A percentile compares a stretch with the other conserved stretches of the same genome.
Evolutionary conservation across 2,888 invertebrate genomes (phyloP).

Genomic region (Apotomis capreana): DNA sequence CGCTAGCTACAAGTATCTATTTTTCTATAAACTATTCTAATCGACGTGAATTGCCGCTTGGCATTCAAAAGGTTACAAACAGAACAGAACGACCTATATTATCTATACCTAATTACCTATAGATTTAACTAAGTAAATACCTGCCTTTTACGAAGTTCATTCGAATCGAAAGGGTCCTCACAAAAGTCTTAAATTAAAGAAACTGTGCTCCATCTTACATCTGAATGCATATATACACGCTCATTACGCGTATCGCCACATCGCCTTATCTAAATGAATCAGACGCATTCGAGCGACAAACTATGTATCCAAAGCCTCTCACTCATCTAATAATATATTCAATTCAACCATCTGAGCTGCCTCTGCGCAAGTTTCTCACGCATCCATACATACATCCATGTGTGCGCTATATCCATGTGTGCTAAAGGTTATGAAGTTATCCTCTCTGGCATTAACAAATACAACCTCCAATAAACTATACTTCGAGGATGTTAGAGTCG

Average conservation of each 20-base stretch:
- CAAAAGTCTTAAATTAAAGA: neutral
- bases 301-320: slow-evolving; percentile 50
- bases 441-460: slow-evolving; percentile 52
- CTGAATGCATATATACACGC: slow-evolving; percentile 17
- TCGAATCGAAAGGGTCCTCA: neutral
- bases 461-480: slow-evolving; percentile 46
- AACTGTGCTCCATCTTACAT: neutral
- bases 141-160: no score
- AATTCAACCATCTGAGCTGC: slow-evolving; percentile 51
- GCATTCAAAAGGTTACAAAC: no score
- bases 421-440: slow-evolving; percentile 73
- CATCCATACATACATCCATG: slow-evolving; percentile 47
- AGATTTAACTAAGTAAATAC: no score
- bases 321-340: slow-evolving; percentile 53
- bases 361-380: slow-evolving; percentile 65
- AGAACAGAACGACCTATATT: no score
- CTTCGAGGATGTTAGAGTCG: neutral
- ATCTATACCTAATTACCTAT: no score
- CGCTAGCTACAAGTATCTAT: no score
- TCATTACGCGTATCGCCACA: slow-evolving; percentile 36
- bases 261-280: slow-evolving; percentile 60
- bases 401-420: slow-evolving; percentile 54
- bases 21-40: no score
- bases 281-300: slow-evolving; percentile 58
- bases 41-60: no score